Conservation (phyloP, 2,888 invertebrate species). For the Spisula solida region DNA sequence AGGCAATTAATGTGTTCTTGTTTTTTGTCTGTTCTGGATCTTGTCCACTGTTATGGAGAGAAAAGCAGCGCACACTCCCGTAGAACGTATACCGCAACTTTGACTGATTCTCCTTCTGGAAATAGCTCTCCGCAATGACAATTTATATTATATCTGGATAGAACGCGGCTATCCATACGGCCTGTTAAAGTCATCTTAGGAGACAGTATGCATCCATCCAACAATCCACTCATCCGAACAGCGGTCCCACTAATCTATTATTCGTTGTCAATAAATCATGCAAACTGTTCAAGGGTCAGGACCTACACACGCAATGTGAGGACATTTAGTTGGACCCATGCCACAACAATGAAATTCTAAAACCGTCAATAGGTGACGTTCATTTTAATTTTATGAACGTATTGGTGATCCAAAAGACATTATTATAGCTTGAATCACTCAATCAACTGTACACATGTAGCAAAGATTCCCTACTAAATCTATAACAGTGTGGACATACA, state of each 20-base stretch:
- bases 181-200: slow-evolving; percentile 17
- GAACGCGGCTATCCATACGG: background rate
- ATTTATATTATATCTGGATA: slow-evolving; percentile 32
- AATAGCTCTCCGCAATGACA: slow-evolving; percentile 22
- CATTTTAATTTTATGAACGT: slow-evolving; percentile 2
- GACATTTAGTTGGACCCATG: background rate
- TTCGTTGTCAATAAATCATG: slow-evolving; percentile 16
- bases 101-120: slow-evolving; percentile 12
- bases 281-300: background rate
- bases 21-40: slow-evolving; percentile 47
- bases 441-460: too few relatives aligned
- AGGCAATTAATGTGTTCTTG: slow-evolving; percentile 49
- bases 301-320: background rate
- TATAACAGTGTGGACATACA: too few relatives aligned
- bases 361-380: slow-evolving; percentile 2
- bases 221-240: background rate
- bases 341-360: slow-evolving; percentile 20
- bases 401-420: background rate
- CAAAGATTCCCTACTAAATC: too few relatives aligned
- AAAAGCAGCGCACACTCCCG: background rate
- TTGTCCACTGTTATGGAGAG: slow-evolving; percentile 26
- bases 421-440: background rate
- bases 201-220: slow-evolving; percentile 9
- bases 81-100: background rate
- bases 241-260: slow-evolving; percentile 8